A percentile compares a stretch with the other conserved stretches of the same genome.
These are phyloP conservation scores for Heliconius hortense DNA, from an alignment of 2,888 invertebrate genomes.

Conservation along the genomic window DNA sequence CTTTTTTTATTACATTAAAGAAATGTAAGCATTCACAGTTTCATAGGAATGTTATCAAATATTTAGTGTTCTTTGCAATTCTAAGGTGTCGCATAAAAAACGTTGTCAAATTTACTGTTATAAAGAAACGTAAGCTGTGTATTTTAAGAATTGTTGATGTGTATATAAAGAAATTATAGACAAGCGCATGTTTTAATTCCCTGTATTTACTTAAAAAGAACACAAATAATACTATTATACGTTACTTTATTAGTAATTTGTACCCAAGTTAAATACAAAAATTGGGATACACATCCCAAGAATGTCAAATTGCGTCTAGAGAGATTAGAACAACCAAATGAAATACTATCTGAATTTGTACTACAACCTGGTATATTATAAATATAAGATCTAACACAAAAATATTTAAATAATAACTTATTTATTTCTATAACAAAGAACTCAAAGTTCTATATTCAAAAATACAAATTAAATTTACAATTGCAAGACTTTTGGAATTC, in stretches of 20 bases:
- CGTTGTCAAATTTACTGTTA: slow-evolving; percentile 46
- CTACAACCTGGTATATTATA: background rate
- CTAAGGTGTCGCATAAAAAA: slow-evolving; percentile 40
- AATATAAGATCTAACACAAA: background rate
- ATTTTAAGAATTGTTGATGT: slow-evolving; percentile 69
- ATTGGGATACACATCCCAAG: background rate
- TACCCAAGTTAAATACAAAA: slow-evolving; percentile 28
- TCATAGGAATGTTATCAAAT: slow-evolving; percentile 7
- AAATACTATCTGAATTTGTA: background rate
- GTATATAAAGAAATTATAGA: slow-evolving; percentile 64
- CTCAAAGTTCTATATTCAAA: background rate
- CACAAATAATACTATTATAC: slow-evolving; percentile 34
- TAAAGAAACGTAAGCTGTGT: slow-evolving; percentile 48
- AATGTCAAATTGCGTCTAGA: background rate
- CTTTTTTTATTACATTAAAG: background rate
- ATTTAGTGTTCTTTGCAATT: slow-evolving; percentile 6
- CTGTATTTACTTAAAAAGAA: slow-evolving; percentile 42
- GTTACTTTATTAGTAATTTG: slow-evolving; percentile 25
- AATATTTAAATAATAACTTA: background rate
- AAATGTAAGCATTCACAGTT: slow-evolving; percentile 18
- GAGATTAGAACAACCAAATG: background rate
- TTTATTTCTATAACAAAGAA: background rate
- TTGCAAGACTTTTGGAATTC: background rate
- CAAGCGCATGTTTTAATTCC: slow-evolving; percentile 53
- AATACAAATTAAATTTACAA: background rate